Percentiles rank a stretch among this genome's conserved stretches.
Evolutionary conservation across 2,888 invertebrate genomes (phyloP).

Genomic region (Embidobia sp.): DNA sequence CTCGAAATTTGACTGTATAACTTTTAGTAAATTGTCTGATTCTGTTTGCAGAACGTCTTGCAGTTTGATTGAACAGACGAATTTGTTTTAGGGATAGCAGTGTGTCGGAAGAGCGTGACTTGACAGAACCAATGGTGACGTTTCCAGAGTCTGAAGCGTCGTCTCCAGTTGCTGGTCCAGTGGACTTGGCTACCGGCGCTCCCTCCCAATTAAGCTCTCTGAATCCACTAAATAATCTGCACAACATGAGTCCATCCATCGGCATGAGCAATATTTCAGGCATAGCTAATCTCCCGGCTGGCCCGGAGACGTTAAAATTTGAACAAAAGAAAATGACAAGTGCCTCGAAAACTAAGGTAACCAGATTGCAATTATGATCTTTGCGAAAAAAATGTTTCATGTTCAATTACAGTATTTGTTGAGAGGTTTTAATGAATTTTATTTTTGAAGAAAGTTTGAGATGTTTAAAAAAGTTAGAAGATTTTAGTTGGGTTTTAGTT

Average conservation of each 20-base stretch:
- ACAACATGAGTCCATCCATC: constrained; percentile 74
- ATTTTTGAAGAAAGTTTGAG: no score
- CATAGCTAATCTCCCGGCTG: constrained; percentile 74
- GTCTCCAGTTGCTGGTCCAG: constrained; percentile 83
- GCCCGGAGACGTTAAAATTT: constrained; percentile 88
- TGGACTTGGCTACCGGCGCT: constrained; percentile 75
- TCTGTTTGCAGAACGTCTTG: no score
- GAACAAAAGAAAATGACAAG: constrained; percentile 92
- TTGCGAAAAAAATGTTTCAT: no score
- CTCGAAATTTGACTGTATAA: no score
- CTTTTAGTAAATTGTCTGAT: no score
- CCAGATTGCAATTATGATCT: no score
- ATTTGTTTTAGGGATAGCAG: constrained; percentile 72
- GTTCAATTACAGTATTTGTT: no score
- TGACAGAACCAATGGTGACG: constrained; percentile 88
- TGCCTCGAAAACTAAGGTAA: constrained; percentile 88
- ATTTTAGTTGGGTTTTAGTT: no score
- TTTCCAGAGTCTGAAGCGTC: constrained; percentile 91
- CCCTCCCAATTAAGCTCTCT: constrained; percentile 81
- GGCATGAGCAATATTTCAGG: constrained; percentile 76
- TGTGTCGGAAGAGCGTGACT: constrained; percentile 75
- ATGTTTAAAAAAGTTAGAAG: no score
- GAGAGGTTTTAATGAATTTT: no score
- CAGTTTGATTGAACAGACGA: no score
- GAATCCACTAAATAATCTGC: constrained; percentile 76